These are phyloP conservation scores for Trilocha varians DNA, from an alignment of 2,888 invertebrate species.

Conservation along the genomic window DNA sequence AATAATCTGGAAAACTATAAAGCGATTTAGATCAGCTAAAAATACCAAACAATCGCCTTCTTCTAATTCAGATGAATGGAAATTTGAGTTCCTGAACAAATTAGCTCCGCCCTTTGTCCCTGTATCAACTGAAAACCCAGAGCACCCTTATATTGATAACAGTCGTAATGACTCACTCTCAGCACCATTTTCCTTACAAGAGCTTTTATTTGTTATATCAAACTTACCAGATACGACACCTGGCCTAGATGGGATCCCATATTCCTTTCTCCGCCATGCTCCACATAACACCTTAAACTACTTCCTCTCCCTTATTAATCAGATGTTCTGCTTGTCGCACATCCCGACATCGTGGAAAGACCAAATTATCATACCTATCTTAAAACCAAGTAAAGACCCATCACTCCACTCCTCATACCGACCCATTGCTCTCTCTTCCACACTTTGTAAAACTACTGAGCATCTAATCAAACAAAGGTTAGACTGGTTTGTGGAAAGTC, in stretches of 20 bases:
- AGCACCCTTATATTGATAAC: too few relatives aligned
- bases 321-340: background rate
- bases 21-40: too few relatives aligned
- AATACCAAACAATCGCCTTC: too few relatives aligned
- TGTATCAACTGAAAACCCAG: too few relatives aligned
- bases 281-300: background rate
- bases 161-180: too few relatives aligned
- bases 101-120: too few relatives aligned
- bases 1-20: too few relatives aligned
- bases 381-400: conserved; percentile 16
- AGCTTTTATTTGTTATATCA: too few relatives aligned
- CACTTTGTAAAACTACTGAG: conserved; percentile 14
- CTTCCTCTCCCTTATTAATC: background rate
- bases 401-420: conserved; percentile 9
- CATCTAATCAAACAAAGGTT: conserved; percentile 17
- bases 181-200: too few relatives aligned
- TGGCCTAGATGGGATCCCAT: background rate
- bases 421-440: conserved; percentile 17
- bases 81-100: too few relatives aligned
- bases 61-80: too few relatives aligned
- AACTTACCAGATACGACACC: background rate
- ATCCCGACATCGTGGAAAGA: conserved; percentile 14
- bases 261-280: background rate
- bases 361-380: conserved; percentile 17
- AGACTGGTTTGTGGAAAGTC: conserved; percentile 17